Evolutionary conservation across 2,113 vertebrate genomes (phyloP).

Genomic region (Megaceryle maxima): DNA sequence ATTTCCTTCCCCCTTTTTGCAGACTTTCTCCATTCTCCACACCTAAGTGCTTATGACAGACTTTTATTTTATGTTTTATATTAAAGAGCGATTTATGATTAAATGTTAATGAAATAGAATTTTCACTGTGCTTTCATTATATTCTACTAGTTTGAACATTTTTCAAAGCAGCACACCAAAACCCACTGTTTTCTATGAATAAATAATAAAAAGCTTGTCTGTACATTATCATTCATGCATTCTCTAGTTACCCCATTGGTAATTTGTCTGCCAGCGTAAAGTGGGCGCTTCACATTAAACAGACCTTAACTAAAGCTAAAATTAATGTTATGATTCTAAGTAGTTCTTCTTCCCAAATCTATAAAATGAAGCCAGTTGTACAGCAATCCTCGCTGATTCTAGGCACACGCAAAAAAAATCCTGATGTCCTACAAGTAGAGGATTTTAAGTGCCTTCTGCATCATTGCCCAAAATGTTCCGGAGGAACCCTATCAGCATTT

Average conservation of each 20-base stretch:
- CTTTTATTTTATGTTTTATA: slow-evolving; percentile 92
- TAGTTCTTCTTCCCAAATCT: slow-evolving; percentile 28
- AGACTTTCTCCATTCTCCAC: slow-evolving; percentile 80
- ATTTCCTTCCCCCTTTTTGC: slow-evolving; percentile 79
- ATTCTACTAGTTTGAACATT: slow-evolving; percentile 92
- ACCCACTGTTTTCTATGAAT: slow-evolving; percentile 94
- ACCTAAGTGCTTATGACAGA: slow-evolving; percentile 90
- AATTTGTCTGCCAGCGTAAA: slow-evolving; percentile 67
- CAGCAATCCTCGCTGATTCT: not conserved
- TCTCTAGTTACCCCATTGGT: slow-evolving; percentile 82
- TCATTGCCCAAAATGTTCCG: not conserved
- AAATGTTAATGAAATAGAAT: slow-evolving; percentile 94
- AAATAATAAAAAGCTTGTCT: slow-evolving; percentile 90
- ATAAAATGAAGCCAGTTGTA: not conserved
- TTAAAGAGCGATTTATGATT: slow-evolving; percentile 91
- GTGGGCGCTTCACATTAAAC: slow-evolving; percentile 65
- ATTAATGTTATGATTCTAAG: slow-evolving; percentile 42
- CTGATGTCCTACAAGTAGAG: not conserved
- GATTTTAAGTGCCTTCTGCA: not conserved
- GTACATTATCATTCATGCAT: slow-evolving; percentile 86
- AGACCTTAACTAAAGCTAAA: slow-evolving; percentile 58
- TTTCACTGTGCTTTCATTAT: slow-evolving; percentile 89
- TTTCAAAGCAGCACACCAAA: slow-evolving; percentile 92
- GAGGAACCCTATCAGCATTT: not conserved
- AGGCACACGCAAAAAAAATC: not conserved